phyloP scores from a whole-genome alignment of 2,797 vertebrate genomes.

The Epinephelus awoara region DNA sequence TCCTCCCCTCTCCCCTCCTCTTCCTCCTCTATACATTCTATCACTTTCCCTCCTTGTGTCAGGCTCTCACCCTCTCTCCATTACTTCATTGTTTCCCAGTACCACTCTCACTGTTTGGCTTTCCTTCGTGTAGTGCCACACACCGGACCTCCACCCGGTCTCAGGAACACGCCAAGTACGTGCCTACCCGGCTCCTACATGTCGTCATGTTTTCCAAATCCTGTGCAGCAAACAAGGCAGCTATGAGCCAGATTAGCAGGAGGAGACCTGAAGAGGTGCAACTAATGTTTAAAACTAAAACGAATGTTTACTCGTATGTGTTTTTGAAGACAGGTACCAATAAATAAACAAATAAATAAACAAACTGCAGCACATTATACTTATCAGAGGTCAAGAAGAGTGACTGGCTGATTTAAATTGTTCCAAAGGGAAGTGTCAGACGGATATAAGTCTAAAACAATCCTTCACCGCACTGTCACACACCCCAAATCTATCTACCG shows the following conservation, averaged over 20 bases:
- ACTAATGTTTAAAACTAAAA: neutral
- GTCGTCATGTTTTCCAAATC: conserved; percentile 80
- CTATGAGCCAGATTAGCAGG: conserved; percentile 11
- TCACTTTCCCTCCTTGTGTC: conserved; percentile 37
- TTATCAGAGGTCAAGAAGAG: too few species aligned
- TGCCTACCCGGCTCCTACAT: conserved; percentile 53
- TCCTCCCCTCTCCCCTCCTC: conserved; percentile 52
- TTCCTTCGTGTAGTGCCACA: conserved; percentile 69
- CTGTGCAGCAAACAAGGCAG: conserved; percentile 62
- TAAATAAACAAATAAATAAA: too few species aligned
- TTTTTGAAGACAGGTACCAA: neutral
- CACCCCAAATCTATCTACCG: too few species aligned
- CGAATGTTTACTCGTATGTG: neutral
- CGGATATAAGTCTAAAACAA: too few species aligned
- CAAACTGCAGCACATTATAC: too few species aligned
- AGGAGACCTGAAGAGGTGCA: conserved; percentile 18
- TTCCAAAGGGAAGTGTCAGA: too few species aligned
- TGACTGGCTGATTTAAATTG: too few species aligned
- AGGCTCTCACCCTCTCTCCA: conserved; percentile 47
- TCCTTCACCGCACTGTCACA: too few species aligned
- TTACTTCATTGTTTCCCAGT: conserved; percentile 81
- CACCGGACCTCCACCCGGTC: conserved; percentile 60
- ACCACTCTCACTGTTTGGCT: conserved; percentile 63
- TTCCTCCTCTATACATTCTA: conserved; percentile 47
- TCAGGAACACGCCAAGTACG: conserved; percentile 55